Evolutionary conservation across 2,888 invertebrate genomes (phyloP).

Genomic region (Adineta ricciae): DNA sequence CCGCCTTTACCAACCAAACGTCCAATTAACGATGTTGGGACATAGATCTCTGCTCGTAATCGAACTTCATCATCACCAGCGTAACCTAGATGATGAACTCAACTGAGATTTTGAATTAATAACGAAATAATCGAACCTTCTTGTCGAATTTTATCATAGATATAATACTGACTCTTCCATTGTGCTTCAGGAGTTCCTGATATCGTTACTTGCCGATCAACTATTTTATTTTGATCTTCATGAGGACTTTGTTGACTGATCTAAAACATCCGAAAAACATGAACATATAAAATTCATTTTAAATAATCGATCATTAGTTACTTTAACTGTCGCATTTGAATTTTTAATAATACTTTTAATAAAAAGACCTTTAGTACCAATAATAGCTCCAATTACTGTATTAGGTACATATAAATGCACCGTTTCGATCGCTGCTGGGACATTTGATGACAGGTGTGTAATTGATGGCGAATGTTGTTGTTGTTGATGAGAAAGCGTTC

Average conservation of each 20-base stretch:
- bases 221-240: conserved; percentile 57
- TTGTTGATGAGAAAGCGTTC: not conserved
- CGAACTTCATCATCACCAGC: conserved; percentile 62
- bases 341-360: conserved; percentile 91
- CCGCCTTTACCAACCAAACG: conserved; percentile 95
- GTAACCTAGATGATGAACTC: conserved; percentile 39
- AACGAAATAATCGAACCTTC: conserved; percentile 68
- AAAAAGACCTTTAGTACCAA: conserved; percentile 90
- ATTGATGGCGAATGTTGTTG: conserved; percentile 2
- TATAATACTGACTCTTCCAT: conserved; percentile 95
- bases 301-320: conserved; percentile 33
- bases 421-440: conserved; percentile 65
- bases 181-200: conserved; percentile 87
- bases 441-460: conserved; percentile 1
- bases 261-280: conserved; percentile 34
- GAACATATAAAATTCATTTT: not conserved
- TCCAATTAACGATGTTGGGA: conserved; percentile 78
- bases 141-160: conserved; percentile 91
- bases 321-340: conserved; percentile 73
- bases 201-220: conserved; percentile 85
- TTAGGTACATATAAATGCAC: conserved; percentile 90
- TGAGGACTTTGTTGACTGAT: conserved; percentile 41
- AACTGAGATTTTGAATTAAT: not conserved
- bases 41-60: conserved; percentile 80
- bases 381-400: conserved; percentile 92